Evolutionary conservation across 2,113 vertebrate genomes (phyloP), one percentile per base, ranked within the genome.

Genomic region (Megaceryle maxima): DNA sequence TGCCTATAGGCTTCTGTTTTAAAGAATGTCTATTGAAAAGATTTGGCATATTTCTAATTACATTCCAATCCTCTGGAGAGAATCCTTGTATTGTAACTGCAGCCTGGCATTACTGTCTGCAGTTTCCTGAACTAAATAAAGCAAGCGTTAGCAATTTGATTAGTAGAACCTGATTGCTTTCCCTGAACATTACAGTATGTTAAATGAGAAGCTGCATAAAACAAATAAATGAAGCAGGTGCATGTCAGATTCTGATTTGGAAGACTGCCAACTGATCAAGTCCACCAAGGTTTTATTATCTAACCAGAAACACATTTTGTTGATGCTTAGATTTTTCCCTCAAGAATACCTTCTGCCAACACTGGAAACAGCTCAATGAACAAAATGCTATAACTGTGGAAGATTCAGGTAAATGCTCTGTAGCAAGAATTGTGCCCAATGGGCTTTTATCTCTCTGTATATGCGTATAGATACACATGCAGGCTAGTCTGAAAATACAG

Each of bases 261-360:
- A 93, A 88, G 91, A 56, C 53, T 31, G 94, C 95, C 98, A 97
- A 79, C 31, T 83, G 94, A 97, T 97, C 97, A 95, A 60, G 81
- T 84, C 90, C 81, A 96, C 87, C 86, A 95, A 94, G 90, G 91
- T 86, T 98, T 97, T 97, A 97, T 96, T 97, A 97, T 97, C 97
- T 98, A 97, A 98, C 92, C 28, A 44, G 96, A 97, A 97, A 97
- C 97, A 97, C 96, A 96, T 97, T 98, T 97, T 97, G 97, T 96
- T 97, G 97, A 96, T 95, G 95, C 97, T 97, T 80, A 93, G 83
- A 95, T 73, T 94, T 97, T 93, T 95, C 96, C 97, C 97, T 68
- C 62, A 88, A 95, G 96, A 91, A 89, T 96, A 97, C 96, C 41
- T 94, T 95, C 85, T 97, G 97, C 98, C 98, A 98, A 51, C 63